Evolutionary conservation across 1,140 invertebrate genomes (phyloP).

Genomic region (Trinorchestia longiramus): DNA sequence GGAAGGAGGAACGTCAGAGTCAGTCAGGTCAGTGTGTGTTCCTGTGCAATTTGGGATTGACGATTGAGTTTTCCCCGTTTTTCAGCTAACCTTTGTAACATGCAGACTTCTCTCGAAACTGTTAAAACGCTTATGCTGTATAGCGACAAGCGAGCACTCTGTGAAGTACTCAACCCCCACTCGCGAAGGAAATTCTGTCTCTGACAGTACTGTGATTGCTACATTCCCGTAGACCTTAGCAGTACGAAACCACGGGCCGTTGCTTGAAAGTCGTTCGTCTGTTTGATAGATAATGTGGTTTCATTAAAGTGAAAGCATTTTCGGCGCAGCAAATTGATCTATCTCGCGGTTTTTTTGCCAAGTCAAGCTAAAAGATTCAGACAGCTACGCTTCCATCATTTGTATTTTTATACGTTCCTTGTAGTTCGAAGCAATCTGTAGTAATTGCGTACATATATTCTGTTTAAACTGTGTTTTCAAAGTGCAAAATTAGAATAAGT

Average conservation of each 20-base stretch:
- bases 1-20: constrained; percentile 89
- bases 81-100: neutral
- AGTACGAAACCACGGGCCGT: neutral
- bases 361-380: no score
- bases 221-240: neutral
- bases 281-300: no score
- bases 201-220: neutral
- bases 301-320: no score
- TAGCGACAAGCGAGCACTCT: neutral
- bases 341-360: no score
- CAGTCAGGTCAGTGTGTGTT: constrained; percentile 75
- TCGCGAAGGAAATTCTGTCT: neutral
- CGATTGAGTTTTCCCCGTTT: neutral
- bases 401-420: no score
- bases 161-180: neutral
- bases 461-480: no score
- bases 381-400: no score
- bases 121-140: neutral
- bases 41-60: neutral
- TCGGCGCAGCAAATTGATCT: no score
- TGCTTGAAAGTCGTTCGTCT: no score
- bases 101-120: neutral
- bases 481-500: no score
- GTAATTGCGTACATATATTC: no score
- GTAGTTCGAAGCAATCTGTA: no score